Percentiles rank a stretch among this genome's conserved stretches.
phyloP scores from a whole-genome alignment of 2,888 invertebrate species.

The Atrina japonica region DNA sequence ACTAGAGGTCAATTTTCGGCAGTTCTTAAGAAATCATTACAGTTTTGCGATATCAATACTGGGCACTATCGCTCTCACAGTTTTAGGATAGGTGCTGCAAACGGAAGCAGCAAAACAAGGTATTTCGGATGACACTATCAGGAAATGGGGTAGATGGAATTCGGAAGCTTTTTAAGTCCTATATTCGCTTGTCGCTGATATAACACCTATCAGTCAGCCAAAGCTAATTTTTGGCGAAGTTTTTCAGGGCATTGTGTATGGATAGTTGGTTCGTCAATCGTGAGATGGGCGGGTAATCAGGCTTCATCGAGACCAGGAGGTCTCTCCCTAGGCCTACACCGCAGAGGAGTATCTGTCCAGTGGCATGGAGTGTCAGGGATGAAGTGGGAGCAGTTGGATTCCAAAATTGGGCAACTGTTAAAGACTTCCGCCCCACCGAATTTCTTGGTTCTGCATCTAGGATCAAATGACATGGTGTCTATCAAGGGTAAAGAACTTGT shows the following conservation, averaged over 20 bases:
- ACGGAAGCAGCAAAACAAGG: not conserved
- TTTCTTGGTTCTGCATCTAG: not conserved
- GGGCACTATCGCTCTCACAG: conserved; percentile 7
- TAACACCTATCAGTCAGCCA: not conserved
- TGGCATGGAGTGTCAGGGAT: too few species aligned
- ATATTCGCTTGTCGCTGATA: not conserved
- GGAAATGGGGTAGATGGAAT: not conserved
- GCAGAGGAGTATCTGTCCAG: too few species aligned
- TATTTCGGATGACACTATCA: conserved; percentile 1
- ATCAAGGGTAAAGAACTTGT: not conserved
- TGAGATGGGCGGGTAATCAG: not conserved
- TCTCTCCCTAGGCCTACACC: not conserved
- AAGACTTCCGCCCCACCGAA: too few species aligned
- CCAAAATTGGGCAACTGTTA: not conserved
- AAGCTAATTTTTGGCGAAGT: not conserved
- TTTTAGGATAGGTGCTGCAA: conserved; percentile 8
- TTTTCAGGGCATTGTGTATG: not conserved
- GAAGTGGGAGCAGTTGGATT: too few species aligned
- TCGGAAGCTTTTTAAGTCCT: not conserved
- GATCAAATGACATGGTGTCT: not conserved
- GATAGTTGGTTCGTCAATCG: conserved; percentile 9
- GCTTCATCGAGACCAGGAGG: not conserved
- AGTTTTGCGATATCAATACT: not conserved
- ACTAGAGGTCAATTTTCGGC: not conserved
- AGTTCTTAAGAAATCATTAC: not conserved